phyloP scores from a whole-genome alignment of 2,113 vertebrate species.

The Pomatostomus ruficeps region DNA sequence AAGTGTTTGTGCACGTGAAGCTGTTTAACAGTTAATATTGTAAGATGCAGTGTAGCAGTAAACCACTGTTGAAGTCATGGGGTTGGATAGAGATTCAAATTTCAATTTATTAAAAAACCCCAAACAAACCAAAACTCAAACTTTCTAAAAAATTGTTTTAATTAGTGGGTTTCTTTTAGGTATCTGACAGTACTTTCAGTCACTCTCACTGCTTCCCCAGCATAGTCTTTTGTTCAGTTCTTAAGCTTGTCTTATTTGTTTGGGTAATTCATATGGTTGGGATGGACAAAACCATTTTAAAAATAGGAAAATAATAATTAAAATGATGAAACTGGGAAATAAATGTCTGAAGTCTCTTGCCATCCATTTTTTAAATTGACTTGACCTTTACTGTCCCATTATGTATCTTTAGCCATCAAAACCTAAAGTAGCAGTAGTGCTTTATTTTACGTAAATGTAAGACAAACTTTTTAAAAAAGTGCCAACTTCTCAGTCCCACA shows the following conservation, averaged over 20 bases:
- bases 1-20: neutral
- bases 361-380: neutral
- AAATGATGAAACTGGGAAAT: neutral
- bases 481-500: neutral
- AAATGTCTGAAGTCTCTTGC: neutral
- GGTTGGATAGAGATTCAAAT: neutral
- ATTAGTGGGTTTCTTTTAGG: neutral
- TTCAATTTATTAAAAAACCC: neutral
- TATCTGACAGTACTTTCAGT: neutral
- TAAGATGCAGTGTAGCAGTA: neutral
- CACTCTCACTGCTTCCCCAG: neutral
- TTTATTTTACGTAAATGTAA: neutral
- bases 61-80: neutral
- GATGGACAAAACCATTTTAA: neutral
- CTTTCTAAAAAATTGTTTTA: neutral
- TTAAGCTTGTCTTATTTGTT: neutral
- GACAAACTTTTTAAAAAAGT: neutral
- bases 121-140: neutral
- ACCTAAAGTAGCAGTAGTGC: neutral
- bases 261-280: neutral
- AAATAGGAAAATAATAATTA: neutral
- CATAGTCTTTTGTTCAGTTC: neutral
- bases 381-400: neutral
- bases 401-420: neutral
- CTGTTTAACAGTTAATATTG: neutral